Evolutionary conservation across 1,140 invertebrate species (phyloP), one percentile per base, ranked within the genome.

Genomic region (Lanistes nyassanus): DNA sequence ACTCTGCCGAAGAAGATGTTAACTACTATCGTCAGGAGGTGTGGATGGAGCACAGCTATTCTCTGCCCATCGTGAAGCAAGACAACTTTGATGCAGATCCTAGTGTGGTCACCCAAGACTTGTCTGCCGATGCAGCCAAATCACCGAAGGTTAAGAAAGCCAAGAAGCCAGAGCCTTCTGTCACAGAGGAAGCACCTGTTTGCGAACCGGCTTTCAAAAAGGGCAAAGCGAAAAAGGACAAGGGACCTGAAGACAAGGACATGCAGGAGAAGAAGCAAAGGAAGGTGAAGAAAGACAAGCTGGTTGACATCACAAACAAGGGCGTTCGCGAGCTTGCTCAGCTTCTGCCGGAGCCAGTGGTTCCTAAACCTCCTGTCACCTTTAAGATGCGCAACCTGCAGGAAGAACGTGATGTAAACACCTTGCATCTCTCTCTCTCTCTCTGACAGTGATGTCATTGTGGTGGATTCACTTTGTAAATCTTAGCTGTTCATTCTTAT

Each of bases 11-110:
- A 39, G 85, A 86, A 53, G 81, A 80, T n/a, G 79, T 78, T 21
- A 75, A 79, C 42, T 73, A 77, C 6, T 76, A 80, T 21, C 71
- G 77, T 16, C 64, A 77, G 19, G 80, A 85, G 65, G 80, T 88
- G 23, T 84, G 82, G 79, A 85, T 87, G 23, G 87, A 88, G 72
- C 87, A 88, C 56, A 87, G 84, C 74, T 88, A 88, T 79, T 87
- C 86, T 81, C 82, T 55, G 78, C 84, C 51, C 74, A 71, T 77
- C n/a, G 74, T 60, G 64, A 80, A 75, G 9, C 56, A 60, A 39
- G 56, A 72, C 19, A 23, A 58, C 23, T 16, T 60, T 2, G 56
- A 36, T 9, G 56, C 70, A 5, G 70, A 55, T 4, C 31, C 36
- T 9, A 58, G 60, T 13, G 34, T 13, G 5, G 21, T 19, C 55